Evolutionary conservation across 2,888 invertebrate species (phyloP).

Genomic region (Emmelina monodactyla): DNA sequence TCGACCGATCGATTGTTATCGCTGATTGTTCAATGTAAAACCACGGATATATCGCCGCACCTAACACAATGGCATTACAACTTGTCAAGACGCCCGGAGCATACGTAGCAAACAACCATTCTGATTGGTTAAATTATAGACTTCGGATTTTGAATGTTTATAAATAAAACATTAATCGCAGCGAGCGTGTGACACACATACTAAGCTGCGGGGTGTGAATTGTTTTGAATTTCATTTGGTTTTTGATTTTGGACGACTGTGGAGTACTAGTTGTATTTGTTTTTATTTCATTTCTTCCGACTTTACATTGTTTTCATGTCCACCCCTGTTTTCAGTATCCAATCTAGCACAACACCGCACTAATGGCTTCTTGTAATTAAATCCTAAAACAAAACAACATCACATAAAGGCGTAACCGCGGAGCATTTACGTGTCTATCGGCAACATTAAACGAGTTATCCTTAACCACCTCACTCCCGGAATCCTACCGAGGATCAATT

Average conservation of each 20-base stretch:
- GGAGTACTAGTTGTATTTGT: no score
- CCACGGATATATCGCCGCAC: no score
- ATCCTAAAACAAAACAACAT: background rate
- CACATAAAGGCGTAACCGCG: background rate
- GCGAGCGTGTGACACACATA: background rate
- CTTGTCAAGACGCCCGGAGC: background rate
- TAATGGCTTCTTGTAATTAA: background rate
- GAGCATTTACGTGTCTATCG: constrained; percentile 10
- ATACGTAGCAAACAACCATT: background rate
- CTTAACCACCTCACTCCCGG: constrained; percentile 20
- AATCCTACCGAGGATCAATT: constrained; percentile 31
- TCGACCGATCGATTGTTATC: constrained; percentile 3
- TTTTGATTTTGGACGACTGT: no score
- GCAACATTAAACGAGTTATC: constrained; percentile 7
- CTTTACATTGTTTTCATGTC: no score
- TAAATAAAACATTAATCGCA: constrained; percentile 1
- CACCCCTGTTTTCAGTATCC: no score
- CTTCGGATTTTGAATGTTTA: background rate
- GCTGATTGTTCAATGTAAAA: background rate
- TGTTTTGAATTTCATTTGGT: no score
- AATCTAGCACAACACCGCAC: no score
- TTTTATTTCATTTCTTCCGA: no score
- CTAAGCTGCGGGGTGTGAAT: no score
- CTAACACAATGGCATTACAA: background rate
- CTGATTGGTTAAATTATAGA: background rate